Conservation (phyloP, 2,888 invertebrate genomes). For the Monopis laevigella region DNA sequence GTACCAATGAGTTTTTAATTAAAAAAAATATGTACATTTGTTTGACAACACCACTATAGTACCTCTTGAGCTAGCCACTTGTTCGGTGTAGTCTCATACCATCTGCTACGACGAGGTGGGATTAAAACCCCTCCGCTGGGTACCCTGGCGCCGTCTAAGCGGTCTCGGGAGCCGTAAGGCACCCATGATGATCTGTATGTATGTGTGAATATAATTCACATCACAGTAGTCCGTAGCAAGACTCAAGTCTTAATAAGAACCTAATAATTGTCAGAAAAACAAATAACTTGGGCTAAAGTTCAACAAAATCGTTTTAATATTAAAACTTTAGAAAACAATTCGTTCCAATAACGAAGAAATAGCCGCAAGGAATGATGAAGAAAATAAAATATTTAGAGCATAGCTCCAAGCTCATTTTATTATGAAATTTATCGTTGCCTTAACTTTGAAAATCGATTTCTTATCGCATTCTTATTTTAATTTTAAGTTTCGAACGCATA, state of each 20-base stretch:
- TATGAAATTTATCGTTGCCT: constrained; percentile 41
- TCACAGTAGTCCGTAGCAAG: no score
- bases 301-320: constrained; percentile 32
- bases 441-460: constrained; percentile 32
- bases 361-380: constrained; percentile 40
- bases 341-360: constrained; percentile 47
- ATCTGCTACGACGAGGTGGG: no score
- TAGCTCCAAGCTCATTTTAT: constrained; percentile 39
- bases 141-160: no score
- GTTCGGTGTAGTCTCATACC: no score
- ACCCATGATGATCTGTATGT: no score
- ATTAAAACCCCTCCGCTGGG: no score
- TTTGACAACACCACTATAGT: no score
- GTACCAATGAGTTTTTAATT: no score
- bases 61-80: no score
- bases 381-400: constrained; percentile 52
- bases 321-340: constrained; percentile 54
- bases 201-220: no score
- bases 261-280: constrained; percentile 11
- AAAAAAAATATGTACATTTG: no score
- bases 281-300: constrained; percentile 11
- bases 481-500: constrained; percentile 24
- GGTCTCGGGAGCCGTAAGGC: no score
- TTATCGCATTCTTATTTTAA: constrained; percentile 9
- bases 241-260: constrained; percentile 7